Base-by-base conservation (phyloP, 1,140 invertebrate species). In the Drosophila tani region DNA sequence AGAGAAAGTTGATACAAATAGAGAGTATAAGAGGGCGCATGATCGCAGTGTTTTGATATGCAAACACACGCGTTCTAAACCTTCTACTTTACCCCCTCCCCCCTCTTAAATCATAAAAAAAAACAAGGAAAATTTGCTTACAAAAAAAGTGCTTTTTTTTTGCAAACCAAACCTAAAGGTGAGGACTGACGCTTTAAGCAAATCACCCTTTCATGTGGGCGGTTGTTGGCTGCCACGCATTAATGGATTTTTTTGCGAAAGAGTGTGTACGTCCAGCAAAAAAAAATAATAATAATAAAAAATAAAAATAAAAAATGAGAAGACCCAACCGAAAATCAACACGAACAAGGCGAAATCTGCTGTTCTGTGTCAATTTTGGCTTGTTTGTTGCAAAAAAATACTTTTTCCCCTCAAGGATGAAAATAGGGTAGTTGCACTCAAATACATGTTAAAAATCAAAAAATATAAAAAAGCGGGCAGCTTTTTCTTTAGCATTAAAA, bases 311-410 rank as follows among this genome's bases (percentile, higher is more conserved):
- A 32, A 46, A 45, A 27, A 9, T 2, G 32, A 19, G 14, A 47
- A 38, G 41, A 55, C 12, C 78, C 49, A 38, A 53, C 21, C 21
- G 21, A 41, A 70, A 32, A 55, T 24, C 50, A 35, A 55, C 21
- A 78, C 60, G 46, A 79, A 40, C 69, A 63, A 32, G 45, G 27
- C n/a, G 24, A 69, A 78, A 76, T 73, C 76, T 80, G 83, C 70
- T 86, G 83, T 79, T 87, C 67, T 73, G 67, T 87, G 80, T 87
- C 83, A 83, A 76, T 87, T 87, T 87, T 82, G 83, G 83, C 83
- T 77, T 75, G 83, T 87, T 87, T 87, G 83, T 77, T 80, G 83
- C 71, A 62, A 71, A 77, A 71, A 78, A 87, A 82, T 77, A 87
- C 76, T 68, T 80, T 82, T 87, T 70, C 47, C 56, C 59, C 59